phyloP scores from a whole-genome alignment of 2,113 vertebrate genomes.

The Gobio gobio region DNA sequence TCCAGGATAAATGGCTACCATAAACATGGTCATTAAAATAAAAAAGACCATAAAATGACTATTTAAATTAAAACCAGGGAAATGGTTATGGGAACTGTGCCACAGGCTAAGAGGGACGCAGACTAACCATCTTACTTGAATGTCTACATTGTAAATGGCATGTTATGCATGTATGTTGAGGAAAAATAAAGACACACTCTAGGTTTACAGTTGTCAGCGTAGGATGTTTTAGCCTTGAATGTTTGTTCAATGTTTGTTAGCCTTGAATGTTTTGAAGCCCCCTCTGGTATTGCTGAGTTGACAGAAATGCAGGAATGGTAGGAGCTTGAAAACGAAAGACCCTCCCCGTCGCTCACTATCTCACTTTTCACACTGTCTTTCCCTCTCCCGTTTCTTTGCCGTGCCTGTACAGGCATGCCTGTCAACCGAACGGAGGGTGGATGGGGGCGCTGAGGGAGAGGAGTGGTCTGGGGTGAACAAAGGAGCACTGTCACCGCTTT shows the following conservation, averaged over 20 bases:
- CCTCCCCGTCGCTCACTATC: conserved; percentile 36
- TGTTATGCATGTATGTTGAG: background rate
- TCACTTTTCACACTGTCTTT: conserved; percentile 40
- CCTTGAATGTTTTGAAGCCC: conserved; percentile 65
- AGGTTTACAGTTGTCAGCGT: background rate
- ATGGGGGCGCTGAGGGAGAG: conserved; percentile 38
- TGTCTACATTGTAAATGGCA: background rate
- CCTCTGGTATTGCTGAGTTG: conserved; percentile 79
- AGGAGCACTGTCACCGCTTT: conserved; percentile 85
- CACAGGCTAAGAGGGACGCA: background rate
- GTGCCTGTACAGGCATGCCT: conserved; percentile 86
- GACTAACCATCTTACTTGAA: background rate
- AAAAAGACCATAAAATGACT: conserved; percentile 17
- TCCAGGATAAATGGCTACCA: conserved; percentile 1
- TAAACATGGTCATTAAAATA: conserved; percentile 26
- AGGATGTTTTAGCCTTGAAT: background rate
- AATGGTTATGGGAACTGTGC: background rate
- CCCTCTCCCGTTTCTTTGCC: conserved; percentile 53
- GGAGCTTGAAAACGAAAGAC: conserved; percentile 74
- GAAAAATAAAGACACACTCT: background rate
- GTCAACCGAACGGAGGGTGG: conserved; percentile 68
- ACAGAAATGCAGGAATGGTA: conserved; percentile 80
- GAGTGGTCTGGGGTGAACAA: conserved; percentile 78
- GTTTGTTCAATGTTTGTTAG: background rate
- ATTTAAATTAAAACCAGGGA: conserved; percentile 28